Evolutionary conservation across 1,140 invertebrate genomes (phyloP).

Genomic region (Eueides isabella): DNA sequence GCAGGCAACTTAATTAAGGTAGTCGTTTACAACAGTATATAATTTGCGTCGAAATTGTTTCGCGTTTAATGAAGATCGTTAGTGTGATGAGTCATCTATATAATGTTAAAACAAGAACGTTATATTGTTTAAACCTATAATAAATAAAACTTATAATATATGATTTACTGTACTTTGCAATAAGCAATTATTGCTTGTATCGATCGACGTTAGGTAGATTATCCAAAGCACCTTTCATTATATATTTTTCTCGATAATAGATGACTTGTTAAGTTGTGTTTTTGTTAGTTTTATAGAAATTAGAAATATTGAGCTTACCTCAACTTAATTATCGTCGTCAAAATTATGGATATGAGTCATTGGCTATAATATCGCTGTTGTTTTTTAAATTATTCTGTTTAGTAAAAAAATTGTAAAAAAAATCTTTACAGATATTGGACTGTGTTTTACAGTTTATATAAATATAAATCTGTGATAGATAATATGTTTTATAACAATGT

Average conservation of each 20-base stretch:
- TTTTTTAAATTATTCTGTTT: too few species aligned
- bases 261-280: background rate
- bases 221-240: background rate
- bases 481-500: too few species aligned
- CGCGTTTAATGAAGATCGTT: constrained; percentile 69
- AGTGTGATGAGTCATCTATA: constrained; percentile 60
- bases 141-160: too few species aligned
- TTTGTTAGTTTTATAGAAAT: background rate
- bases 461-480: too few species aligned
- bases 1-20: constrained; percentile 73
- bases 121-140: constrained; percentile 61
- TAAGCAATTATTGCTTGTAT: background rate
- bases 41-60: constrained; percentile 79
- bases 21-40: constrained; percentile 68
- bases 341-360: too few species aligned
- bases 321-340: too few species aligned
- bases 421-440: too few species aligned
- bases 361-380: too few species aligned
- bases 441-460: too few species aligned
- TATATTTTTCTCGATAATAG: background rate
- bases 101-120: constrained; percentile 55
- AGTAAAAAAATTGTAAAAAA: too few species aligned
- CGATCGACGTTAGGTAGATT: background rate
- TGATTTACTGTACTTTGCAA: too few species aligned
- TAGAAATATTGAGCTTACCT: too few species aligned